Conservation (phyloP, 2,797 vertebrate species). For the Hozukius guyotensis region DNA sequence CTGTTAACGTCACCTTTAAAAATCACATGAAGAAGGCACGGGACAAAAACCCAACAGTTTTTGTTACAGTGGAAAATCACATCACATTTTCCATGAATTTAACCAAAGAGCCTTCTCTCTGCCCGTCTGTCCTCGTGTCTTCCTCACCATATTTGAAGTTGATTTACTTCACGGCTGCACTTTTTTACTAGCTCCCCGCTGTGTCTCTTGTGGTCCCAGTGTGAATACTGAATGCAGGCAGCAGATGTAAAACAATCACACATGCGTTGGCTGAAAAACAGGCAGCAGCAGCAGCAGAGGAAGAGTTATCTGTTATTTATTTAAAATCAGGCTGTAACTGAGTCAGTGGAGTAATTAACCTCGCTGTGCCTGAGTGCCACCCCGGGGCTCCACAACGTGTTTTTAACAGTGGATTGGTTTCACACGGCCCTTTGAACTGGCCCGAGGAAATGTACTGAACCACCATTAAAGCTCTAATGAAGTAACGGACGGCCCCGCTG, state of each 20-base stretch:
- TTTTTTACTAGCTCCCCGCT: conserved; percentile 56
- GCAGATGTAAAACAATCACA: conserved; percentile 64
- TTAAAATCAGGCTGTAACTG: conserved; percentile 53
- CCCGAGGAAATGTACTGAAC: conserved; percentile 51
- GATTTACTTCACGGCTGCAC: conserved; percentile 56
- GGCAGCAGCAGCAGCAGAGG: conserved; percentile 7
- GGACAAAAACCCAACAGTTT: background rate
- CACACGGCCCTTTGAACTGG: conserved; percentile 36
- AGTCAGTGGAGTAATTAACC: conserved; percentile 65
- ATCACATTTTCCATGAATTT: conserved; percentile 57
- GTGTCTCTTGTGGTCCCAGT: conserved; percentile 49
- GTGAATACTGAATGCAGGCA: conserved; percentile 54
- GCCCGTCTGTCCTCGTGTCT: conserved; percentile 9
- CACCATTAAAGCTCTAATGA: conserved; percentile 59
- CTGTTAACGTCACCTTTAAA: conserved; percentile 20
- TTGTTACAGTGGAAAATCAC: conserved; percentile 4
- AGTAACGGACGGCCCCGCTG: conserved; percentile 47
- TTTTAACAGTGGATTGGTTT: conserved; percentile 60
- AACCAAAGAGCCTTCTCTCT: conserved; percentile 21
- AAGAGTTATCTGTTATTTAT: conserved; percentile 57
- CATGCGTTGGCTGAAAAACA: conserved; percentile 24
- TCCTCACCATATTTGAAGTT: conserved; percentile 36
- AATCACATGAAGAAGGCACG: conserved; percentile 25
- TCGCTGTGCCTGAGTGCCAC: conserved; percentile 41
- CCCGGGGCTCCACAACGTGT: conserved; percentile 26